phyloP scores from a whole-genome alignment of 2,888 invertebrate genomes.

The Ceramica pisi region DNA sequence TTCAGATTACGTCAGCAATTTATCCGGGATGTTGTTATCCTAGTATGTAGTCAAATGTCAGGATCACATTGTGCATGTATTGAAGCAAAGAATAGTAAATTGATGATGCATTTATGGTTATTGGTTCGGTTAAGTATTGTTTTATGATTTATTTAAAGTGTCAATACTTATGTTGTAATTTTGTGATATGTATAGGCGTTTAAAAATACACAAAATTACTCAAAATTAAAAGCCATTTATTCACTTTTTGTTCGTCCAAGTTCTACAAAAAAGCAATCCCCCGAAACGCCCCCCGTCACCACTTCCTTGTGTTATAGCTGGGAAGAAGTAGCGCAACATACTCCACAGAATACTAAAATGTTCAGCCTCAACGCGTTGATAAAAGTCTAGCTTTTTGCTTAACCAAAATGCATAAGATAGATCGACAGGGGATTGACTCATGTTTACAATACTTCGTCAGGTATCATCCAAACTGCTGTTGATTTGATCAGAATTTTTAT shows the following conservation, averaged over 20 bases:
- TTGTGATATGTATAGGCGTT: neutral
- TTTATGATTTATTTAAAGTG: neutral
- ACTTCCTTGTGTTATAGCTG: too few relatives aligned
- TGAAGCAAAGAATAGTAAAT: conserved; percentile 39
- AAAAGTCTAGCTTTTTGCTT: neutral
- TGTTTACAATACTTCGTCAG: neutral
- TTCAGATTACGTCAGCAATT: conserved; percentile 11
- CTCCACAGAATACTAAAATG: neutral
- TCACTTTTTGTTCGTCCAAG: too few relatives aligned
- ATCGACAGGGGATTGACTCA: neutral
- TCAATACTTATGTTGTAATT: neutral
- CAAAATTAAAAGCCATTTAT: too few relatives aligned
- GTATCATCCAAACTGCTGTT: too few relatives aligned
- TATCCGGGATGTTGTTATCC: conserved; percentile 22
- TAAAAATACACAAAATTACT: neutral
- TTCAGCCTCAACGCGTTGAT: neutral
- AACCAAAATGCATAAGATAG: neutral
- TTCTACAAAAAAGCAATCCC: too few relatives aligned
- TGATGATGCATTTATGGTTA: conserved; percentile 33
- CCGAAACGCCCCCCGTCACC: too few relatives aligned
- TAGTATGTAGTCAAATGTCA: conserved; percentile 30
- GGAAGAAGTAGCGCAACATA: too few relatives aligned
- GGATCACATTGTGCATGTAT: conserved; percentile 44
- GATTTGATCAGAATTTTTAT: neutral
- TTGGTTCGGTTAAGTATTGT: conserved; percentile 30